These are phyloP conservation scores for Mirounga angustirostris DNA, from an alignment of 2,113 vertebrate genomes.

Conservation along the genomic window DNA sequence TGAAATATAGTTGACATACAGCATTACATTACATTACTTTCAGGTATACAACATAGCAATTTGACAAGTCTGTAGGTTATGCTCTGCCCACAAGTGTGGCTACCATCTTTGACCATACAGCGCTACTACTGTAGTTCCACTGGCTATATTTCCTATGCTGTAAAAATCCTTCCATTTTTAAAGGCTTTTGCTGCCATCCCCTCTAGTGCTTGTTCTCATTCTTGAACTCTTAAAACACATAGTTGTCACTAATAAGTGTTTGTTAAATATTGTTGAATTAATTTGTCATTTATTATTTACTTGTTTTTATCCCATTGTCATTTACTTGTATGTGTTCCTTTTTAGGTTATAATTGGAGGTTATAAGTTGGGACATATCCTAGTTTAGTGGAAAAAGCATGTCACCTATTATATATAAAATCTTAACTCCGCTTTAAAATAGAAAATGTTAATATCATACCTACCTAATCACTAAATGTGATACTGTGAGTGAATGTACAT, in stretches of 20 bases:
- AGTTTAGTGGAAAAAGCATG: not conserved
- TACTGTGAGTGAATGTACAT: not conserved
- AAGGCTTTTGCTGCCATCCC: not conserved
- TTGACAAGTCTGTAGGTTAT: not conserved
- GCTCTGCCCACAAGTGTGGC: not conserved
- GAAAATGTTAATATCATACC: not conserved
- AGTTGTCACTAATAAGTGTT: not conserved
- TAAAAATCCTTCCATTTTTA: not conserved
- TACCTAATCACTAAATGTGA: not conserved
- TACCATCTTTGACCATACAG: not conserved
- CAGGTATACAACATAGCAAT: not conserved
- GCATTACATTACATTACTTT: not conserved
- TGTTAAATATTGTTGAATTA: not conserved
- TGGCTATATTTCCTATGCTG: not conserved
- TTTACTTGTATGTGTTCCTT: not conserved
- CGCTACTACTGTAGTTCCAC: not conserved
- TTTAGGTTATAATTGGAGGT: slow-evolving; percentile 6
- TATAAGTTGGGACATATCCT: not conserved
- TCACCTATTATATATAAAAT: not conserved
- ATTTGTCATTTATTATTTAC: not conserved
- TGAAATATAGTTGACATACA: not conserved
- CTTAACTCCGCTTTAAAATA: slow-evolving; percentile 5
- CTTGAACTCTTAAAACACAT: not conserved
- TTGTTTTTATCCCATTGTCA: slow-evolving; percentile 27
- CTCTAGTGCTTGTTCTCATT: not conserved